Percentiles rank a stretch among this genome's conserved stretches.
phyloP scores from a whole-genome alignment of 2,797 vertebrate species.

The Esox masquinongy region DNA sequence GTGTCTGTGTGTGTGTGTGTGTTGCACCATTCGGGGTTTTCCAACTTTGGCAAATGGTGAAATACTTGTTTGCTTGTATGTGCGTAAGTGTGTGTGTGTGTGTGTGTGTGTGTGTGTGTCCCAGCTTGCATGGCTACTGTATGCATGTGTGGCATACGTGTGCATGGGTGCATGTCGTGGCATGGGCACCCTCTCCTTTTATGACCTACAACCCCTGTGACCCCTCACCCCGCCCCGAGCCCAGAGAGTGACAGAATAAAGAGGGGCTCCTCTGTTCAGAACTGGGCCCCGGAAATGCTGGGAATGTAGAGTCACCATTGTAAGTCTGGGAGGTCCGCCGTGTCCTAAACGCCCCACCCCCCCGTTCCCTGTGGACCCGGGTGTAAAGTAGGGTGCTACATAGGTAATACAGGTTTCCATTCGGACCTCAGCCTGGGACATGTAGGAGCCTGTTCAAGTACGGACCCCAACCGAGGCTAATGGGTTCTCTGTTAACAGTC shows the following conservation, averaged over 20 bases:
- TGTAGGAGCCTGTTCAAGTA: neutral
- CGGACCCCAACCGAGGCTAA: constrained; percentile 14
- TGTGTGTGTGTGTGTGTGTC: neutral
- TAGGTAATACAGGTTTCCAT: neutral
- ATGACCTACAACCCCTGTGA: neutral
- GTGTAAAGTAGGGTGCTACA: neutral
- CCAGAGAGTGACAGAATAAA: neutral
- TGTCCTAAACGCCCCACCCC: neutral
- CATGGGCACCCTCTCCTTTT: neutral
- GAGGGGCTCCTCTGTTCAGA: constrained; percentile 24
- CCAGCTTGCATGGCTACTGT: no score
- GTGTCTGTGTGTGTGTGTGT: neutral
- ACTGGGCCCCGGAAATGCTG: constrained; percentile 53
- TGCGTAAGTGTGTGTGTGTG: neutral
- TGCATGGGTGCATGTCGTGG: neutral
- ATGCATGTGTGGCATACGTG: neutral
- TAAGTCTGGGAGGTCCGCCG: constrained; percentile 49
- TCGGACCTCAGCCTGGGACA: neutral
- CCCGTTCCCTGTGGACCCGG: neutral
- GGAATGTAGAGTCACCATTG: constrained; percentile 55
- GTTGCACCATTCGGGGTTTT: neutral
- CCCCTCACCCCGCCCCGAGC: neutral
- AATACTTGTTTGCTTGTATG: neutral
- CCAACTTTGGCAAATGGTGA: no score
- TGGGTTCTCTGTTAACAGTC: neutral